Percentiles rank a stretch among this genome's conserved stretches.
These are phyloP conservation scores for Ptychochromis oligacanthus DNA, from an alignment of 2,113 vertebrate genomes.

Conservation along the genomic window DNA sequence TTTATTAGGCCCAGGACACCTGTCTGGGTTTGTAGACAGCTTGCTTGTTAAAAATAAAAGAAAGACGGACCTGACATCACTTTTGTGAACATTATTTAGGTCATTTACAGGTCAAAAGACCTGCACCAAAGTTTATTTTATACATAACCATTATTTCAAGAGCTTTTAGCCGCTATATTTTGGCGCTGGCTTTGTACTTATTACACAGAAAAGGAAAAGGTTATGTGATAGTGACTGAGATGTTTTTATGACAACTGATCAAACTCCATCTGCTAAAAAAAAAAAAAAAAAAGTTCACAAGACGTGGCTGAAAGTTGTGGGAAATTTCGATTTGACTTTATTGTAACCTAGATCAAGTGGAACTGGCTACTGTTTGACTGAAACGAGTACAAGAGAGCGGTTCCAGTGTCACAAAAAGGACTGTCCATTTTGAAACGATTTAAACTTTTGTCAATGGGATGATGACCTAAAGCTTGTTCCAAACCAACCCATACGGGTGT, in stretches of 20 bases:
- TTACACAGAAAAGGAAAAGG: neutral
- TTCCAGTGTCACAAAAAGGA: neutral
- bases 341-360: neutral
- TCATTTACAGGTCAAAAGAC: slow-evolving; percentile 15
- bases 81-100: neutral
- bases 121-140: neutral
- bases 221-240: neutral
- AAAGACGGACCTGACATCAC: neutral
- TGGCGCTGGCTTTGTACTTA: neutral
- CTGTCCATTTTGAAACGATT: neutral
- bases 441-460: no score
- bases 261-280: neutral
- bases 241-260: neutral
- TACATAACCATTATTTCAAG: neutral
- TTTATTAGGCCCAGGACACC: slow-evolving; percentile 21
- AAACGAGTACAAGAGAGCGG: neutral
- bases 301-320: neutral
- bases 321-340: neutral
- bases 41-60: slow-evolving; percentile 37
- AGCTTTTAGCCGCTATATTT: neutral
- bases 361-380: neutral
- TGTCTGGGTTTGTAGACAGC: slow-evolving; percentile 39
- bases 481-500: neutral
- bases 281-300: neutral
- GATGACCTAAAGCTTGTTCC: neutral